Base-by-base conservation (phyloP, 2,888 invertebrate genomes). In the Matsumyia berberina region DNA sequence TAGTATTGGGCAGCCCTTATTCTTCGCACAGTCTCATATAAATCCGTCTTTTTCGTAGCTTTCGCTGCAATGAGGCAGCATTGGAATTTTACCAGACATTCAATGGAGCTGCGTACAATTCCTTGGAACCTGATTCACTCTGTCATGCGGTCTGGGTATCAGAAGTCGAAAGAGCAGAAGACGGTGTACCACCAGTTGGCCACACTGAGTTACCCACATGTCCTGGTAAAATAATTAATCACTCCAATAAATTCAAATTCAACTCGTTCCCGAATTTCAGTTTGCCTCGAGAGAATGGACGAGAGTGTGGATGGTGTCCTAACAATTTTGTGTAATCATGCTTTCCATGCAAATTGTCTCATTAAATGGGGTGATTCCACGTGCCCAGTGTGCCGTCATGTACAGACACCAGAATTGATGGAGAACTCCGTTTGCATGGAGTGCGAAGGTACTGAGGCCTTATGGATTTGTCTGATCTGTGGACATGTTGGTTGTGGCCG, bases 401-500 rank as follows among this genome's bases (percentile, higher is more conserved):
- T 94, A 0, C 94, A 93, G 88, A 93, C 93, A 19, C 93, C 93
- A 0, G 94, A 94, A 86, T 92, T 94, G 74, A 91, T 92, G 87
- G 94, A 92, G 89, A 93, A 90, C 89, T 94, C 92, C 86, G 94
- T 91, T 90, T 94, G 92, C 91, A 94, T 91, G 93, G 94, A 92
- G 91, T 94, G 94, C 83, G 93, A 93, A 53, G 92, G 91, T 62
- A 92, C 95, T 0, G 97, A 97, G 88, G 95, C 98, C 69, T 93
- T 99, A 4, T 99, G 99, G 99, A 99, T 99, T 88, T 99, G 99
- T 90, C 93, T 99, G 67, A 98, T 99, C 86, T 99, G 99, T 91
- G 99, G 99, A 0, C 97, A 99, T 90, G 96, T 99, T 9, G 99
- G 99, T 29, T 99, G 99, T 92, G 99, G 99, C 3, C 94, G 99